These are phyloP conservation scores for Pelosia muscerda DNA, from an alignment of 2,888 invertebrate genomes.

Conservation along the genomic window DNA sequence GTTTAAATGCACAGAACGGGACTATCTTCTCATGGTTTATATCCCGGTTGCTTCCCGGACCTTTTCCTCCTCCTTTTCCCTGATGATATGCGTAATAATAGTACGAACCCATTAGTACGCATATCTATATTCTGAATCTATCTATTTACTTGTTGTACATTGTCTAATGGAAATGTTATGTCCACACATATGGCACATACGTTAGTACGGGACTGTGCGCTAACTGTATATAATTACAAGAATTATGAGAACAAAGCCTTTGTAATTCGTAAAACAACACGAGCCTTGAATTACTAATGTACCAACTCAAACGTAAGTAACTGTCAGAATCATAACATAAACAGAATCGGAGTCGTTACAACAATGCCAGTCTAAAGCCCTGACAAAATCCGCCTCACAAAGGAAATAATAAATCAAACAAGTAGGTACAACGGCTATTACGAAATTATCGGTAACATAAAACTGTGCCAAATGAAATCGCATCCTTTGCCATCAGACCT, in stretches of 20 bases:
- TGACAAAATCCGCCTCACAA: constrained; percentile 38
- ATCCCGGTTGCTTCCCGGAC: neutral
- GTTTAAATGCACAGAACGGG: too few species aligned
- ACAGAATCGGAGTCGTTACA: constrained; percentile 4
- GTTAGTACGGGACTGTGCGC: neutral
- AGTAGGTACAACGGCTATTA: constrained; percentile 45
- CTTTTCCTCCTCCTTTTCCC: too few species aligned
- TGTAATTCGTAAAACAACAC: neutral
- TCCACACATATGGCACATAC: too few species aligned
- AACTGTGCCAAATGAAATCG: constrained; percentile 75
- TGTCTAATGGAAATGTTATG: too few species aligned
- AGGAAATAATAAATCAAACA: constrained; percentile 45
- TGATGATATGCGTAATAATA: too few species aligned
- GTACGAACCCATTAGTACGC: neutral
- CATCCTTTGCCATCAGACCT: constrained; percentile 72
- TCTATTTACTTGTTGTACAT: too few species aligned
- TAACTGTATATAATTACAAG: neutral
- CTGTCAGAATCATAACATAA: constrained; percentile 12
- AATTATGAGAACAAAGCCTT: neutral
- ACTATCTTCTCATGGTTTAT: neutral
- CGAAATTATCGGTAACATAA: constrained; percentile 52
- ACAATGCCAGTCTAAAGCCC: constrained; percentile 20
- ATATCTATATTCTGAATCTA: too few species aligned
- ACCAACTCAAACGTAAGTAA: constrained; percentile 6
- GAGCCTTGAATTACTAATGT: constrained; percentile 9